Conservation (phyloP, 2,888 invertebrate species). For the Sminthurinus aureus region DNA sequence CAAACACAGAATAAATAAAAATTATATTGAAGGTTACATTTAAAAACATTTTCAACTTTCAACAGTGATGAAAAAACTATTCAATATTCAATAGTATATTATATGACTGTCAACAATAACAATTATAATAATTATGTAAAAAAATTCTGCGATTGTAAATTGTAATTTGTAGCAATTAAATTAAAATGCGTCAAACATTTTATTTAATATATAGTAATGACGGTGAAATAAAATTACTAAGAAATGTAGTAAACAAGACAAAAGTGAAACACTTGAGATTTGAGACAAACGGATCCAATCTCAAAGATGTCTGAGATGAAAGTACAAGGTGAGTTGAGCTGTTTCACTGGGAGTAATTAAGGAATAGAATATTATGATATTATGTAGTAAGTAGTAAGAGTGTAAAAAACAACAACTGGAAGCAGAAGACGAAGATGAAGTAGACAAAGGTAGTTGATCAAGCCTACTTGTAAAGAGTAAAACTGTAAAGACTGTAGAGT, state of each 20-base stretch:
- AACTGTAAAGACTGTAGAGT: too few relatives aligned
- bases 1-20: not conserved
- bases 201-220: too few relatives aligned
- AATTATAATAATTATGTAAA: not conserved
- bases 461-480: too few relatives aligned
- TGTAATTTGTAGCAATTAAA: too few relatives aligned
- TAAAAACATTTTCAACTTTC: conserved; percentile 19
- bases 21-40: conserved; percentile 27
- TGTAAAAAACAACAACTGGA: not conserved
- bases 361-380: not conserved
- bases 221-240: too few relatives aligned
- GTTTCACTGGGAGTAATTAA: not conserved
- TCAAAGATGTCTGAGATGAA: not conserved
- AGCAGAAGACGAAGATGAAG: not conserved
- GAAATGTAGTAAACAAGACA: too few relatives aligned
- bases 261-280: not conserved
- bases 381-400: not conserved
- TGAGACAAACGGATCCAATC: not conserved
- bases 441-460: not conserved
- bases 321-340: not conserved
- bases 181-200: too few relatives aligned
- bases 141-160: not conserved
- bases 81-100: not conserved
- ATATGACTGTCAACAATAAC: not conserved
- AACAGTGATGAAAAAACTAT: not conserved